Evolutionary conservation across 1,140 invertebrate species (phyloP).

Genomic region (Teleopsis dalmanni): DNA sequence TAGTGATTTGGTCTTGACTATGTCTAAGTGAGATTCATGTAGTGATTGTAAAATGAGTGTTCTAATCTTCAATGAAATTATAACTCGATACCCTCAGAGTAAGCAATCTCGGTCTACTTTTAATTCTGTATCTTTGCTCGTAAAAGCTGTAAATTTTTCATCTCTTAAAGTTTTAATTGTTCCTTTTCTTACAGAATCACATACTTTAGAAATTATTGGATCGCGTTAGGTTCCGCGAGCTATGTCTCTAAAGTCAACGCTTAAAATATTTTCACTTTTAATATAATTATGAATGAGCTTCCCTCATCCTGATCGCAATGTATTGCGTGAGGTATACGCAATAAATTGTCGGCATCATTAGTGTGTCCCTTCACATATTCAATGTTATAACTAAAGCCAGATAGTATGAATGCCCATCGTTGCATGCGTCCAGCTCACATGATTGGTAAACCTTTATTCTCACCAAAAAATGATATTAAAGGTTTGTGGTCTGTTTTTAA

Average conservation of each 20-base stretch:
- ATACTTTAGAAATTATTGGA: constrained; percentile 10
- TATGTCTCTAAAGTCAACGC: constrained; percentile 7
- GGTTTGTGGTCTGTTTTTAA: constrained; percentile 49
- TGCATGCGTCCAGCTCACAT: constrained; percentile 32
- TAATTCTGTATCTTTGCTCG: constrained; percentile 17
- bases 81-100: constrained; percentile 9
- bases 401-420: constrained; percentile 34
- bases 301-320: neutral
- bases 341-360: constrained; percentile 11
- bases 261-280: constrained; percentile 4
- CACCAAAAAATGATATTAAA: constrained; percentile 43
- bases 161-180: constrained; percentile 1
- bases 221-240: constrained; percentile 12
- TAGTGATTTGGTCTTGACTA: constrained; percentile 6
- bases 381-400: constrained; percentile 36
- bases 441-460: constrained; percentile 28
- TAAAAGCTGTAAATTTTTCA: constrained; percentile 9
- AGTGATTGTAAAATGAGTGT: neutral
- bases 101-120: constrained; percentile 18
- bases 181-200: constrained; percentile 2
- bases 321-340: constrained; percentile 3
- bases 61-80: constrained; percentile 10
- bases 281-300: constrained; percentile 7
- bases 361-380: constrained; percentile 19
- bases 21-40: constrained; percentile 9